phyloP scores from a whole-genome alignment of 2,888 invertebrate species.

The Xestobium rufovillosum region DNA sequence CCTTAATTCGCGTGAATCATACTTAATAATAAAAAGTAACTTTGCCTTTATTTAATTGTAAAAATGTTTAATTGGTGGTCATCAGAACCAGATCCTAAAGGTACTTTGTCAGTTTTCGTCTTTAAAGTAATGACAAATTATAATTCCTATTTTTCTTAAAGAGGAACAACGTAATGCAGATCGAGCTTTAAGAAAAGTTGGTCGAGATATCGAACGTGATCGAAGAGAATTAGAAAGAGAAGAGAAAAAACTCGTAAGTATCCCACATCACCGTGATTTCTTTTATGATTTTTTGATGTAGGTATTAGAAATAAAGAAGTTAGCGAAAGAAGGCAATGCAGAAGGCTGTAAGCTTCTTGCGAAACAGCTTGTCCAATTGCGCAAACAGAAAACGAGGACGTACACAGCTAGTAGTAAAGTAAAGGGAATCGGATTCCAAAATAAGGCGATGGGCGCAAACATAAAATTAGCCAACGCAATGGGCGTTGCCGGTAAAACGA shows the following conservation, averaged over 20 bases:
- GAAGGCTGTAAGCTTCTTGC: slow-evolving; percentile 78
- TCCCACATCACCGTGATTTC: slow-evolving; percentile 1
- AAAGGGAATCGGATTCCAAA: slow-evolving; percentile 69
- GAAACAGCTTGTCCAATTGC: slow-evolving; percentile 78
- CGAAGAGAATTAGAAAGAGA: slow-evolving; percentile 74
- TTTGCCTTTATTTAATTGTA: slow-evolving; percentile 5
- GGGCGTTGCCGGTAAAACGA: slow-evolving; percentile 81
- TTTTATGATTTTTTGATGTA: slow-evolving; percentile 37
- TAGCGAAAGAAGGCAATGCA: slow-evolving; percentile 80
- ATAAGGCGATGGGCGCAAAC: slow-evolving; percentile 86
- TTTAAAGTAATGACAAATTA: slow-evolving; percentile 2
- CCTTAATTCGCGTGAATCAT: slow-evolving; percentile 3
- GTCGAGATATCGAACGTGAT: slow-evolving; percentile 79
- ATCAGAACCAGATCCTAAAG: slow-evolving; percentile 42
- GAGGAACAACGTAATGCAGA: slow-evolving; percentile 83
- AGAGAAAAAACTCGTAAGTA: slow-evolving; percentile 76
- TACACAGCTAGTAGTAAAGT: slow-evolving; percentile 77
- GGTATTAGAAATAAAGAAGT: slow-evolving; percentile 83
- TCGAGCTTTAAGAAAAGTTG: slow-evolving; percentile 67
- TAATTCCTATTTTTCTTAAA: slow-evolving; percentile 38
- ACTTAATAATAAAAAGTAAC: background rate
- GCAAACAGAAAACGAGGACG: slow-evolving; percentile 81
- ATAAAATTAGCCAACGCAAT: slow-evolving; percentile 80
- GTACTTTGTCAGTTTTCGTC: slow-evolving; percentile 24
- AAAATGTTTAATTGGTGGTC: slow-evolving; percentile 33